Evolutionary conservation across 2,113 vertebrate species (phyloP).

Genomic region (Peromyscus californicus): DNA sequence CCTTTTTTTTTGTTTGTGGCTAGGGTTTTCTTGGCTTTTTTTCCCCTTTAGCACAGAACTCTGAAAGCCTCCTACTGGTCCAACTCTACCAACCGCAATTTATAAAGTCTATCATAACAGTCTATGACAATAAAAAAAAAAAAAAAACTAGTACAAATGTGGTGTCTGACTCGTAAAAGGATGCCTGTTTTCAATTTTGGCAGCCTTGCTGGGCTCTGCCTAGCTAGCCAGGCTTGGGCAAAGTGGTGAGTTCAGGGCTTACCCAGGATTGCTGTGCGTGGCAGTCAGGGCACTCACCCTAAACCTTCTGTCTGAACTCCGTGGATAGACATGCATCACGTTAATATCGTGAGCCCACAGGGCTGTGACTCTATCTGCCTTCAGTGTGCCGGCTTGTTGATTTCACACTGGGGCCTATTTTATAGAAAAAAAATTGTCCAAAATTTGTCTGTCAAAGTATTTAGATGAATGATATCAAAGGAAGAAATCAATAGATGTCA

Average conservation of each 20-base stretch:
- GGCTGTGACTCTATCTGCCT: not conserved
- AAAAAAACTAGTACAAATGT: conserved; percentile 36
- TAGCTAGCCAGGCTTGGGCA: not conserved
- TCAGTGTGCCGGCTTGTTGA: not conserved
- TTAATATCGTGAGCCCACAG: not conserved
- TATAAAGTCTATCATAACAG: conserved; percentile 84
- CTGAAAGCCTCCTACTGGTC: conserved; percentile 81
- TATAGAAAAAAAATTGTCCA: not conserved
- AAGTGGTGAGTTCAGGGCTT: not conserved
- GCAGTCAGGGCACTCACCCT: conserved; percentile 20
- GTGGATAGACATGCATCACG: conserved; percentile 23
- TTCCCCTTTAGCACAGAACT: conserved; percentile 73
- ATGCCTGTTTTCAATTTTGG: conserved; percentile 78
- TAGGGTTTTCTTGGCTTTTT: conserved; percentile 72
- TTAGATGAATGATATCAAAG: not conserved
- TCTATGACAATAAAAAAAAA: conserved; percentile 81
- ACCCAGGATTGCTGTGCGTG: not conserved
- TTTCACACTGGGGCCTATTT: not conserved
- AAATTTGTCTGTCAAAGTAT: not conserved
- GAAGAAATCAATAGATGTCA: not conserved
- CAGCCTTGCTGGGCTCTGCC: conserved; percentile 68
- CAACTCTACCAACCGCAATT: conserved; percentile 83
- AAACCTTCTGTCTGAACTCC: conserved; percentile 50
- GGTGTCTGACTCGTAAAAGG: conserved; percentile 76
- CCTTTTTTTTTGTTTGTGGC: conserved; percentile 75